A percentile compares a stretch with the other conserved stretches of the same genome.
Evolutionary conservation across 2,888 invertebrate species (phyloP).

Genomic region (Pardosa pseudoannulata): DNA sequence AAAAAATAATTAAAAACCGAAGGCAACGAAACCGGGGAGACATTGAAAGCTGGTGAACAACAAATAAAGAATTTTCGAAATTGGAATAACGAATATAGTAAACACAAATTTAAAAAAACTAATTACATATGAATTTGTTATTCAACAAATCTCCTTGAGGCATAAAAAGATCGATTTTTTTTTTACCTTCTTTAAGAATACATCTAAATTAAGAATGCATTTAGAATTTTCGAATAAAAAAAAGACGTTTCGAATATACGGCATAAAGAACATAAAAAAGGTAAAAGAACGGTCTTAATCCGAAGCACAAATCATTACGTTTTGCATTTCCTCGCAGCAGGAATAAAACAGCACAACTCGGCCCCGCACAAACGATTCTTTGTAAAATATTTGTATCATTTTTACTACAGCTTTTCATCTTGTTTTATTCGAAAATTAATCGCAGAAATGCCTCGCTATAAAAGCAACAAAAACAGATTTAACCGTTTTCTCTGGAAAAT

Average conservation of each 20-base stretch:
- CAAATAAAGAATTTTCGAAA: too few species aligned
- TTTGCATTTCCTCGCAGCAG: background rate
- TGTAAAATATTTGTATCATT: conserved; percentile 16
- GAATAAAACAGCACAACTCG: background rate
- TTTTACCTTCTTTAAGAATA: background rate
- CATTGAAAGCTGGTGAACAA: too few species aligned
- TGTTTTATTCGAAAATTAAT: conserved; percentile 10
- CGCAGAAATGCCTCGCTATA: background rate
- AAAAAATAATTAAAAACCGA: too few species aligned
- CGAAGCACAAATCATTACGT: background rate
- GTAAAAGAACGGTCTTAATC: background rate
- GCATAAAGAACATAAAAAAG: too few species aligned
- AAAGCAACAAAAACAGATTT: conserved; percentile 15
- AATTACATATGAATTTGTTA: conserved; percentile 8
- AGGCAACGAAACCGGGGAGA: too few species aligned
- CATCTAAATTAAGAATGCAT: background rate
- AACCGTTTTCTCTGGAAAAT: background rate
- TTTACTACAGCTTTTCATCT: conserved; percentile 1
- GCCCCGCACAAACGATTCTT: background rate
- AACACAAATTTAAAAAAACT: background rate
- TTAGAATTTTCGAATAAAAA: background rate
- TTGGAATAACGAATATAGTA: background rate
- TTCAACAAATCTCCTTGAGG: background rate
- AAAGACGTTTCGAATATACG: background rate
- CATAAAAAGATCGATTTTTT: background rate